Base-by-base conservation (phyloP, 2,113 vertebrate species). In the Eudyptes chrysolophus region DNA sequence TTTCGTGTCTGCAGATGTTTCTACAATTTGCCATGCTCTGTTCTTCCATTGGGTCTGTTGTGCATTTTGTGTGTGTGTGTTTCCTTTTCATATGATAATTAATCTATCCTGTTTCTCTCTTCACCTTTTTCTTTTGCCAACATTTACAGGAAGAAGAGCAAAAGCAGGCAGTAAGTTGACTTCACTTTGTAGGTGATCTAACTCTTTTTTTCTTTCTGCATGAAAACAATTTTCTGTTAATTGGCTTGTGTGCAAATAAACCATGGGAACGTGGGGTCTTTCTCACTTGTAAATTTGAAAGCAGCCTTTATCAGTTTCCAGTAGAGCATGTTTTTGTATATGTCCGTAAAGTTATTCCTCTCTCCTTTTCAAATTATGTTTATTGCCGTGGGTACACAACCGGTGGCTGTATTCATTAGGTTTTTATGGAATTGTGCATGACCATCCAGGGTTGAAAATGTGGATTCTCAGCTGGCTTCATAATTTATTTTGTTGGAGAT, bases 91-190 rank as follows among this genome's bases (percentile, higher is more conserved):
- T 16, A 0, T 2, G 8, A 1, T 66, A 22, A 98, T 91, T 97
- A 97, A 98, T 49, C 79, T 96, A 10, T 98, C 89, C 89, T 69
- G 38, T 97, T 97, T 98, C 96, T 97, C 90, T 96, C 96, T 97
- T 90, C 94, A 72, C 87, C 85, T 92, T 89, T 97, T 64, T 62
- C 84, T 77, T 46, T 97, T 94, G 95, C 95, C 98, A 62, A 93
- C 98, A 48, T 48, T 44, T 96, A 81, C 77, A 99, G 99, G 99
- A 99, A 95, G 99, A 99, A 98, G 99, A 99, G 95, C 99, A 99
- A 97, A 99, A 99, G 94, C 99, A 99, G 99, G 98, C 99, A 98
- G 99, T 99, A 99, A 99, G 99, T 99, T 95, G 83, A 92, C 89
- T 71, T 96, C 92, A 42, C 55, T 60, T 66, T 64, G 48, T 91